A percentile compares a stretch with the other conserved stretches of the same genome.
Conservation (phyloP, 2,888 invertebrate genomes). For the Blastobasis lacticolella region DNA sequence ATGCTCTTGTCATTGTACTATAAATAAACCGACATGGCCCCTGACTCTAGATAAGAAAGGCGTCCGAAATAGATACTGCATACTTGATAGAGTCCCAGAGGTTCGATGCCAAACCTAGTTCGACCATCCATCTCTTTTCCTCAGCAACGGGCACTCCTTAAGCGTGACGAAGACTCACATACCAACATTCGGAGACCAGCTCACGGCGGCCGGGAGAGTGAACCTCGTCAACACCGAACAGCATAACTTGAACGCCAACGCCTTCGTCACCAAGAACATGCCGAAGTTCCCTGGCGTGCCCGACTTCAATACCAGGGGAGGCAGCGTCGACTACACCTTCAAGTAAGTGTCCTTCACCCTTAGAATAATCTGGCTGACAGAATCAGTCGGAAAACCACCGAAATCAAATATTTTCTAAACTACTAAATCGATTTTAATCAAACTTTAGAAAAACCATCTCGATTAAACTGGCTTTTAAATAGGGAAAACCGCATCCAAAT, state of each 20-base stretch:
- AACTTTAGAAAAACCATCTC: background rate
- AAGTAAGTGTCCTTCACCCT: constrained; percentile 21
- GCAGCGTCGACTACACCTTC: constrained; percentile 26
- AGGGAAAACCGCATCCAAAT: no score
- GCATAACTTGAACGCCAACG: constrained; percentile 29
- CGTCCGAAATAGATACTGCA: no score
- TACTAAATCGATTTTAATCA: background rate
- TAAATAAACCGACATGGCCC: no score
- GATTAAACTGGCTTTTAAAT: no score
- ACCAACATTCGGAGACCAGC: constrained; percentile 24
- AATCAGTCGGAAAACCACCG: background rate
- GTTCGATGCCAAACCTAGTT: no score
- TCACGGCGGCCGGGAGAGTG: constrained; percentile 24
- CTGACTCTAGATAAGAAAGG: no score
- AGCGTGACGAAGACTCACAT: constrained; percentile 24
- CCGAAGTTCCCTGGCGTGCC: constrained; percentile 23
- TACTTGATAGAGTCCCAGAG: no score
- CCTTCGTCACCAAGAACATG: constrained; percentile 28
- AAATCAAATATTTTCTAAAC: background rate
- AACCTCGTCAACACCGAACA: constrained; percentile 25
- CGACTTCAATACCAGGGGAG: constrained; percentile 30
- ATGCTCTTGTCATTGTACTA: no score
- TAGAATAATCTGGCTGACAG: background rate
- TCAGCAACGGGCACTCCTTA: constrained; percentile 27
- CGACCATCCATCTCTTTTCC: constrained; percentile 2